Conservation (phyloP, 2,888 invertebrate genomes). For the Leucophenga maculata region DNA sequence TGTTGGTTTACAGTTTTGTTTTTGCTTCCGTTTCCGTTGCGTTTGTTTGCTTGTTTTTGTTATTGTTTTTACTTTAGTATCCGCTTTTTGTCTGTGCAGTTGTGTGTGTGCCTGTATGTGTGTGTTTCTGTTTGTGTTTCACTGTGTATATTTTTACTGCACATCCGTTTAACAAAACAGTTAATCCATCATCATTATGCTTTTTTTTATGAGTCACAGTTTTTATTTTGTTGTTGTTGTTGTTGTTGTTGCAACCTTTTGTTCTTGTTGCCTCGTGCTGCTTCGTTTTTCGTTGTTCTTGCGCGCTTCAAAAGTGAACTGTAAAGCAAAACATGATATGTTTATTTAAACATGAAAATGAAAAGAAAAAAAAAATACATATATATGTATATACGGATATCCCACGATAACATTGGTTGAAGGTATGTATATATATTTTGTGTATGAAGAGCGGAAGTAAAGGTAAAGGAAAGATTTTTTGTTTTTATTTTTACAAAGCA, state of each 20-base stretch:
- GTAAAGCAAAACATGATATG: too few relatives aligned
- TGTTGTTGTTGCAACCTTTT: slow-evolving; percentile 19
- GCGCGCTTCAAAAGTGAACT: background rate
- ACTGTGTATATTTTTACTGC: slow-evolving; percentile 35
- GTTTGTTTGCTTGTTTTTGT: slow-evolving; percentile 1
- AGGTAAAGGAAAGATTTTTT: too few relatives aligned
- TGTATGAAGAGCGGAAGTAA: too few relatives aligned
- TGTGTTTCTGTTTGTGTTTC: background rate
- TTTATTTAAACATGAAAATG: too few relatives aligned
- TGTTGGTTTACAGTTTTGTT: background rate
- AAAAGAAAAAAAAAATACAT: too few relatives aligned
- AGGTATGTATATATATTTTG: too few relatives aligned
- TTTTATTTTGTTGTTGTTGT: slow-evolving; percentile 31
- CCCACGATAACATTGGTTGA: too few relatives aligned
- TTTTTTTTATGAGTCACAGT: slow-evolving; percentile 36
- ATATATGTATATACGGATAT: too few relatives aligned
- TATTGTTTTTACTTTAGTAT: slow-evolving; percentile 13
- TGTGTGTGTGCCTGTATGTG: slow-evolving; percentile 12
- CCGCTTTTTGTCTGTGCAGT: slow-evolving; percentile 1
- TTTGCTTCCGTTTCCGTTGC: slow-evolving; percentile 7
- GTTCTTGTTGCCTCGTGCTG: background rate
- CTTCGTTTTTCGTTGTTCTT: background rate
- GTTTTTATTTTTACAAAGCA: too few relatives aligned
- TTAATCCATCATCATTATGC: slow-evolving; percentile 63
- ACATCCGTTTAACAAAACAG: slow-evolving; percentile 46